Base-by-base conservation (phyloP, 2,797 vertebrate species). In the Gobio occitaniae region DNA sequence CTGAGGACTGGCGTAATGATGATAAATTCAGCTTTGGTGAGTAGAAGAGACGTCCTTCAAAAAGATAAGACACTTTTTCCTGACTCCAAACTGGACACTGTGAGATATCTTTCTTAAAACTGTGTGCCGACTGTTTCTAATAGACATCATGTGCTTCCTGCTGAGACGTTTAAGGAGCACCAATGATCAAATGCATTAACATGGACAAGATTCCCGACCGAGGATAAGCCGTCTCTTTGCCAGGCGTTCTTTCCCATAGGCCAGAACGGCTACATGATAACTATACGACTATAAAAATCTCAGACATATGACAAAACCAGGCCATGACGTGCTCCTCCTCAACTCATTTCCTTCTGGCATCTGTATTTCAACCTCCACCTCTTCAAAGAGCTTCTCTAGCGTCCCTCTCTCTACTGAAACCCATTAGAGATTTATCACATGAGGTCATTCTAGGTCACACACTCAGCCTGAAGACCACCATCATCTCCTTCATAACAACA, bases 281-380 rank as follows among this genome's bases (percentile, higher is more conserved):
- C 61, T 69, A 41, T 38, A 61, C 25, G 76, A 25, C 77, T 63
- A 76, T 52, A 77, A 71, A 84, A 84, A 87, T 84, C 74, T 83
- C 84, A 78, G 82, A 87, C 87, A 90, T 91, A 95, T 91, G 87
- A 89, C 90, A 90, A 92, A 91, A 92, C 86, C 89, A 91, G 90
- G 86, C 91, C 88, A 81, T 81, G 84, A 85, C 89, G 86, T 87
- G 87, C 80, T 92, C 88, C 90, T 93, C 85, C 87, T 92, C 87
- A 90, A 93, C 86, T 90, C 79, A 93, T 93, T 94, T 95, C 93
- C 93, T 94, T 90, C 88, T 87, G 87, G 86, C 88, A 90, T 91
- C 92, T 93, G 92, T 91, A 91, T 91, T 92, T 92, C 89, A 91
- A 88, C 88, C 86, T 82, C 82, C 88, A 82, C 70, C 29, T 89